Conservation (phyloP, 2,797 vertebrate genomes). For the Setipinna tenuifilis region DNA sequence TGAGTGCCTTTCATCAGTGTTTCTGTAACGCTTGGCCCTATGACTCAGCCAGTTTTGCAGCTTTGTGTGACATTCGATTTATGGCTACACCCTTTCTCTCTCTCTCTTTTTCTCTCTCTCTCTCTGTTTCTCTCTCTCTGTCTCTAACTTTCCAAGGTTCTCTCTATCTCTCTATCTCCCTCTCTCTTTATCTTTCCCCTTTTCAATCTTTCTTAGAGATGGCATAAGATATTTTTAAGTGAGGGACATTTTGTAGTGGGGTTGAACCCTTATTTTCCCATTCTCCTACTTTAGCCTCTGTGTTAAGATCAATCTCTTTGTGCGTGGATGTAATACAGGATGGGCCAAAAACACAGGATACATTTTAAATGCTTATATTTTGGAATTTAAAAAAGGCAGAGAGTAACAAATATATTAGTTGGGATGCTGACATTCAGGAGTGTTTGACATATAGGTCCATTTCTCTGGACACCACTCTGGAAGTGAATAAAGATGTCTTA, state of each 20-base stretch:
- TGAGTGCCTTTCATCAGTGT: too few species aligned
- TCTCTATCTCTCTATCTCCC: background rate
- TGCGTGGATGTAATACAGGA: too few species aligned
- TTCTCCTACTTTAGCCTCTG: background rate
- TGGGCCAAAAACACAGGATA: too few species aligned
- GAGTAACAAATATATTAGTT: too few species aligned
- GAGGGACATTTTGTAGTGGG: background rate
- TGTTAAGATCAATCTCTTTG: background rate
- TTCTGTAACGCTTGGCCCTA: too few species aligned
- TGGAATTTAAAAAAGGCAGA: too few species aligned
- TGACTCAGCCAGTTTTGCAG: background rate
- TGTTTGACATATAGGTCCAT: too few species aligned
- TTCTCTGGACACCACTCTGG: too few species aligned
- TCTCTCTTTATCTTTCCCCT: background rate
- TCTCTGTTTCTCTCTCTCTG: background rate
- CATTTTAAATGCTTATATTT: too few species aligned
- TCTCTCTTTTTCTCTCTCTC: background rate
- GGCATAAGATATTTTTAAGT: background rate
- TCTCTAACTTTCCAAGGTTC: too few species aligned
- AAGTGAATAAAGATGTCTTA: too few species aligned
- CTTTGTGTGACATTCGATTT: background rate
- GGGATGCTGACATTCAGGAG: too few species aligned
- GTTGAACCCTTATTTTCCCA: background rate
- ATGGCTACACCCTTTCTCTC: slow-evolving; percentile 13
- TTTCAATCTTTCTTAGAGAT: background rate